Conservation (phyloP, 2,888 invertebrate species). For the Chalcis sispes region DNA sequence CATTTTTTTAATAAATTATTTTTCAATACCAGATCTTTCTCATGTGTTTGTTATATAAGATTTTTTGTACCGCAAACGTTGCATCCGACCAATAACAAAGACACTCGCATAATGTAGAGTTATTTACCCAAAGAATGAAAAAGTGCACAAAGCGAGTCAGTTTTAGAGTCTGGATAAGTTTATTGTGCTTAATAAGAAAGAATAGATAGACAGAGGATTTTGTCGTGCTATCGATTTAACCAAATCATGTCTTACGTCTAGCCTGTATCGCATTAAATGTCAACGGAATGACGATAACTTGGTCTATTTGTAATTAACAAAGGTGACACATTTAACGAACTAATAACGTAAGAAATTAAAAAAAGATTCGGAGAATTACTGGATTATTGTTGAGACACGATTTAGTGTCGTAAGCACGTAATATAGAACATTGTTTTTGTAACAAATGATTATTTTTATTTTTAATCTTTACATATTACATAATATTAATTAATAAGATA, state of each 20-base stretch:
- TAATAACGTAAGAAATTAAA: constrained; percentile 51
- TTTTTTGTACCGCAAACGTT: constrained; percentile 32
- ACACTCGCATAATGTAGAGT: constrained; percentile 39
- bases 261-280: constrained; percentile 62
- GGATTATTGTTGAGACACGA: constrained; percentile 48
- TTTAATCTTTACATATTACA: constrained; percentile 66
- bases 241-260: constrained; percentile 54
- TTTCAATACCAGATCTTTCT: constrained; percentile 21
- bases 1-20: constrained; percentile 48
- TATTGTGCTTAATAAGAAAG: constrained; percentile 31
- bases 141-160: constrained; percentile 54
- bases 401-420: constrained; percentile 54
- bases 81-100: constrained; percentile 32
- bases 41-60: constrained; percentile 25
- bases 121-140: constrained; percentile 50
- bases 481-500: constrained; percentile 56
- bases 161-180: constrained; percentile 43
- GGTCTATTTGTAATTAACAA: constrained; percentile 55
- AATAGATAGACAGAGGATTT: constrained; percentile 28
- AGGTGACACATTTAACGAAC: constrained; percentile 24
- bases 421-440: constrained; percentile 66
- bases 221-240: constrained; percentile 41
- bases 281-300: constrained; percentile 36
- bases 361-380: constrained; percentile 56
- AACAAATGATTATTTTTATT: constrained; percentile 70